Conservation (phyloP, 1,140 invertebrate species). For the Lepidostoma basale region DNA sequence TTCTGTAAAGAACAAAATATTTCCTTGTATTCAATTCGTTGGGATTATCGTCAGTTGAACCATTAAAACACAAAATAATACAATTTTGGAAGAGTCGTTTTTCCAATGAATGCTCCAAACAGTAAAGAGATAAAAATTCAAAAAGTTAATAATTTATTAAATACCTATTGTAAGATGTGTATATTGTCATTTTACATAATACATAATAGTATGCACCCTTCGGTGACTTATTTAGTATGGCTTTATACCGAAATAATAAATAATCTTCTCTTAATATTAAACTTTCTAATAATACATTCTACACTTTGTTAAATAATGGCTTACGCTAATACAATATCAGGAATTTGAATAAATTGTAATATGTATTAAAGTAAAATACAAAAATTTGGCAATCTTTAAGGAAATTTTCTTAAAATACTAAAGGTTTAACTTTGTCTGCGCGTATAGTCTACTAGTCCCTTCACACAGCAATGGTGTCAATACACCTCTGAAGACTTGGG, state of each 20-base stretch:
- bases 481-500: not conserved
- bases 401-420: slow-evolving; percentile 6
- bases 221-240: slow-evolving; percentile 30
- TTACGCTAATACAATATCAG: slow-evolving; percentile 24
- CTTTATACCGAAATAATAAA: slow-evolving; percentile 43
- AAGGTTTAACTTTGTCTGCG: slow-evolving; percentile 1
- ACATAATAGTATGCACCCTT: not conserved
- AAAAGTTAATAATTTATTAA: slow-evolving; percentile 11
- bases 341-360: slow-evolving; percentile 24
- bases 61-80: too few relatives aligned
- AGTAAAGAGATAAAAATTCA: not conserved
- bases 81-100: too few relatives aligned
- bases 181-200: slow-evolving; percentile 40
- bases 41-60: too few relatives aligned
- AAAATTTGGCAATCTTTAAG: slow-evolving; percentile 15
- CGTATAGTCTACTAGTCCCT: not conserved
- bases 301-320: slow-evolving; percentile 28
- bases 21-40: too few relatives aligned
- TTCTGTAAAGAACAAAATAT: too few relatives aligned
- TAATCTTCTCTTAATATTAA: slow-evolving; percentile 37
- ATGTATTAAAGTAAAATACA: slow-evolving; percentile 12
- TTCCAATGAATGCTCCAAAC: not conserved
- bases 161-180: slow-evolving; percentile 30
- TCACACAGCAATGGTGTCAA: not conserved
- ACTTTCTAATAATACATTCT: slow-evolving; percentile 35